Evolutionary conservation across 2,113 vertebrate species (phyloP).

Genomic region (Athene noctua): DNA sequence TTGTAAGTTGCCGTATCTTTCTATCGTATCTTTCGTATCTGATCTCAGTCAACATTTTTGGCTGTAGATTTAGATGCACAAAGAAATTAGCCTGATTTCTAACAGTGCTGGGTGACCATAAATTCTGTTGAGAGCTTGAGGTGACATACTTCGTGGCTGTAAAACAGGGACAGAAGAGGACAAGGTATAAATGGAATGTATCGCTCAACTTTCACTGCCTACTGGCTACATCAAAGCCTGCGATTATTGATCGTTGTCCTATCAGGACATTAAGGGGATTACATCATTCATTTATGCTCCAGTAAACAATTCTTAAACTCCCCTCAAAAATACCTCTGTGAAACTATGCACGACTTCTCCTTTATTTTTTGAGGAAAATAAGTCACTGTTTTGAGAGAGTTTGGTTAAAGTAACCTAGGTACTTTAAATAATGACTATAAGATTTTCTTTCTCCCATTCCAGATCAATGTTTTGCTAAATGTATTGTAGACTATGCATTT

Average conservation of each 20-base stretch:
- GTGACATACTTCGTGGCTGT: neutral
- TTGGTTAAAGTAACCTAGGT: neutral
- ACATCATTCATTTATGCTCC: neutral
- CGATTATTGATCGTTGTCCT: neutral
- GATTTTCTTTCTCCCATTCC: neutral
- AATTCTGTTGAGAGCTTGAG: neutral
- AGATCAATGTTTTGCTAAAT: neutral
- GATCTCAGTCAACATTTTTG: neutral
- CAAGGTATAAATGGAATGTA: neutral
- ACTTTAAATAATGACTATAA: neutral
- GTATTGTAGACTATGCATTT: neutral
- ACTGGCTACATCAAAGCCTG: neutral
- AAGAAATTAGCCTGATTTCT: neutral
- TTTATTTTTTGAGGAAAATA: neutral
- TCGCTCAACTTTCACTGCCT: neutral
- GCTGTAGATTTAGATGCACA: neutral
- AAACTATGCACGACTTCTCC: neutral
- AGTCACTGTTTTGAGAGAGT: neutral
- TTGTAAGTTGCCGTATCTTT: neutral
- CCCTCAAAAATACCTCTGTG: neutral
- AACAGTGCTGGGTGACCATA: neutral
- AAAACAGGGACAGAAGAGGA: neutral
- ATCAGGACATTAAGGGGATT: neutral
- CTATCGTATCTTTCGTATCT: no score
- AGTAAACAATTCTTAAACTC: neutral